phyloP scores from a whole-genome alignment of 2,888 invertebrate species.

The Thecocarcelia acutangulata region DNA sequence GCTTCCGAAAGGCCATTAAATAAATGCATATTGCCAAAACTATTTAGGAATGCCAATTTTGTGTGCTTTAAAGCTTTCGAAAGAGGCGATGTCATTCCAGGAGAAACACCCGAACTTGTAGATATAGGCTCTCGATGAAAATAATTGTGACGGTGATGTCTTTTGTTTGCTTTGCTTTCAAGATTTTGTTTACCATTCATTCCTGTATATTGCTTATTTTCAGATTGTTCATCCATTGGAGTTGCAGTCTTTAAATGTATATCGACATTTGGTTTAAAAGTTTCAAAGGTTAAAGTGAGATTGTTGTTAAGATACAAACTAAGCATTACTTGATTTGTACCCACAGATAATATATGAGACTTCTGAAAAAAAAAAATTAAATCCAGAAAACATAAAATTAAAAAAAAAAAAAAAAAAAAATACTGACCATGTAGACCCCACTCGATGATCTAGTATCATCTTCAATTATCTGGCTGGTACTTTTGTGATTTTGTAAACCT shows the following conservation, averaged over 20 bases:
- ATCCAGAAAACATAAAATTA: no score
- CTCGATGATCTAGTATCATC: conserved; percentile 77
- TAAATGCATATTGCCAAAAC: conserved; percentile 78
- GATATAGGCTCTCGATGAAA: conserved; percentile 27
- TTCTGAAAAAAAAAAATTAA: conserved; percentile 72
- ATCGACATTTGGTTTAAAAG: conserved; percentile 77
- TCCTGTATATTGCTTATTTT: conserved; percentile 39
- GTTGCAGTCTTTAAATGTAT: conserved; percentile 64
- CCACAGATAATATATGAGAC: conserved; percentile 80
- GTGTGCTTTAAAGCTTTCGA: conserved; percentile 79
- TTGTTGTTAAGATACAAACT: conserved; percentile 78
- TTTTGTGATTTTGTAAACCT: conserved; percentile 74
- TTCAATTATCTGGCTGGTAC: conserved; percentile 75
- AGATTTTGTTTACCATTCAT: conserved; percentile 45
- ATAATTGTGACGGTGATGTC: conserved; percentile 45
- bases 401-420: no score
- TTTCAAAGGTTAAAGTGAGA: conserved; percentile 78
- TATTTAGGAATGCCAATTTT: conserved; percentile 78
- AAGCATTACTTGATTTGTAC: conserved; percentile 79
- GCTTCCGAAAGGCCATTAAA: conserved; percentile 76
- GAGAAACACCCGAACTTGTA: not conserved
- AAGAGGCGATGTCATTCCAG: conserved; percentile 71
- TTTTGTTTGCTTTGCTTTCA: conserved; percentile 52
- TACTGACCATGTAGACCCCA: conserved; percentile 75
- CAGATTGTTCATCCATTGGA: conserved; percentile 60